Evolutionary conservation across 2,113 vertebrate species (phyloP), one percentile per base, ranked within the genome.

Genomic region (Cyphomyrus plagiostoma): DNA sequence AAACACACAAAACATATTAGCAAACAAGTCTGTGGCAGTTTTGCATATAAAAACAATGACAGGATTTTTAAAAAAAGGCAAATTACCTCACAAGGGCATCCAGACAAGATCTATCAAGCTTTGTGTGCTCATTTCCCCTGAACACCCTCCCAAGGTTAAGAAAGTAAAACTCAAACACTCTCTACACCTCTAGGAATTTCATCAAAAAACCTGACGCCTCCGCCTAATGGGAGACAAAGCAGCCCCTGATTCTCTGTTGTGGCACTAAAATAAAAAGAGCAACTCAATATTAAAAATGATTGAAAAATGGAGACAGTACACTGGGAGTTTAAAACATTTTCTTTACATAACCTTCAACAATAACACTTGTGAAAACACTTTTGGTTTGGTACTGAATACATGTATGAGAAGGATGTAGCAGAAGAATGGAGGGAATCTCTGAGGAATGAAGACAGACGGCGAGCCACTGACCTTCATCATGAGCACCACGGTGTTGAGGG

Each of bases 401-500:
- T n/a, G 26, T 26, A 70, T 4, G 62, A 70, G 62, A 70, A 39
- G 26, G 26, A 35, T 35, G 26, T 10, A 11, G 2, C 70, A 77
- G 6, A 80, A 80, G 35, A 80, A 39, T 42, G 74, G 35, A 19
- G 74, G 17, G 13, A 77, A 80, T 39, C 35, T 19, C 30, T 39
- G 4, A 13, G 62, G 62, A 42, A 19, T 84, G 80, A 46, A 21
- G 9, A 84, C 17, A 9, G 45, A 48, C 2, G 11, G 4, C 0
- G 1, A 13, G 3, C 46, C 35, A 84, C 94, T 83, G 91, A 99
- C 98, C 97, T 99, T 99, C 98, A 99, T 99, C 98, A 99, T 99
- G 84, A 99, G 97, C 23, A 99, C 98, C 77, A 98, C 96, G 0
- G 98, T 99, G 93, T 99, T 99, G 94, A 99, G 96, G 1, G 98